These are phyloP conservation scores for Labrus mixtus DNA, from an alignment of 2,113 vertebrate species.

Conservation along the genomic window DNA sequence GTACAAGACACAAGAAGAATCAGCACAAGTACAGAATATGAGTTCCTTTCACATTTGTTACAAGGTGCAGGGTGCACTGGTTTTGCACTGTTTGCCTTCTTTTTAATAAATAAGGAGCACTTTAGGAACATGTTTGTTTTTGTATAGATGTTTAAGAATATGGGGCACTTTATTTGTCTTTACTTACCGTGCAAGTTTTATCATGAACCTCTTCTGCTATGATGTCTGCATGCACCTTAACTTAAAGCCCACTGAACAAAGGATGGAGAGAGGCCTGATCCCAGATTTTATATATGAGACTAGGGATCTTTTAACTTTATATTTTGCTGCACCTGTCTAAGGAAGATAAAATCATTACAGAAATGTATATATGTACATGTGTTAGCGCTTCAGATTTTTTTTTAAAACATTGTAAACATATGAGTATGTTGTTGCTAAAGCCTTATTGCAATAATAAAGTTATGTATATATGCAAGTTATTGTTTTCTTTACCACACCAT, in stretches of 20 bases:
- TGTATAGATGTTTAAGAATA: constrained; percentile 29
- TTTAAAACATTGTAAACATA: constrained; percentile 43
- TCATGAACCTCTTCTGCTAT: constrained; percentile 6
- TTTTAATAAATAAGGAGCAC: constrained; percentile 41
- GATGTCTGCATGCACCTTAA: constrained; percentile 42
- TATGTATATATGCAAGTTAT: constrained; percentile 27
- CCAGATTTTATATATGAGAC: constrained; percentile 26
- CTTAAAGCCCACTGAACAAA: constrained; percentile 5
- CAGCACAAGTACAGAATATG: neutral
- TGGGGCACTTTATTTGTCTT: constrained; percentile 23
- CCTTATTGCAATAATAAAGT: constrained; percentile 74
- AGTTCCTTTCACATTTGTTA: constrained; percentile 37
- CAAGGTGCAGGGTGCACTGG: constrained; percentile 38
- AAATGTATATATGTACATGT: constrained; percentile 53
- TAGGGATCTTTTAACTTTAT: constrained; percentile 36
- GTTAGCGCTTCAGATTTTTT: constrained; percentile 50
- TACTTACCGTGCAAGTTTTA: constrained; percentile 1
- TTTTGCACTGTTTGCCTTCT: constrained; percentile 52
- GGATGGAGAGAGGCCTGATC: neutral
- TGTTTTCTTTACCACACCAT: constrained; percentile 6
- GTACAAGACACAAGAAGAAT: constrained; percentile 34
- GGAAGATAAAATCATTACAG: constrained; percentile 12
- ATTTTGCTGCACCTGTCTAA: neutral
- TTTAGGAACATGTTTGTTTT: constrained; percentile 31
- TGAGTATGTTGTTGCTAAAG: constrained; percentile 40